Percentiles rank a stretch among this genome's conserved stretches.
These are phyloP conservation scores for Heliconius sara DNA, from an alignment of 2,888 invertebrate species.

Conservation along the genomic window DNA sequence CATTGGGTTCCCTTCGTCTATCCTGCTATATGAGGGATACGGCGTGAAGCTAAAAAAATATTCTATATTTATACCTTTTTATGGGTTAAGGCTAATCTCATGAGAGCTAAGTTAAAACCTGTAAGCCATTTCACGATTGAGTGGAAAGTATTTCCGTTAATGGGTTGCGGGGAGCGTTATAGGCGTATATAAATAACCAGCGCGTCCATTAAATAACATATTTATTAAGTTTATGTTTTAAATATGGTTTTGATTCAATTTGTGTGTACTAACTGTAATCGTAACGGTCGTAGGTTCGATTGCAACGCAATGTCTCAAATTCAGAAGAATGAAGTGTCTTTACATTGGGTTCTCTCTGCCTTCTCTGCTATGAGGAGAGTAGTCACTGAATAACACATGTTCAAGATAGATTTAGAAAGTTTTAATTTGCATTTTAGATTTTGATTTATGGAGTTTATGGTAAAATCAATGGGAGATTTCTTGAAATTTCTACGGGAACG, in stretches of 20 bases:
- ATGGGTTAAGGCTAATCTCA: slow-evolving; percentile 22
- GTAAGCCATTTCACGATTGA: slow-evolving; percentile 27
- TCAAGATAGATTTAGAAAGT: too few relatives aligned
- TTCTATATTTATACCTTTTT: slow-evolving; percentile 4
- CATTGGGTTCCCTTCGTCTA: too few relatives aligned
- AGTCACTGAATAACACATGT: too few relatives aligned
- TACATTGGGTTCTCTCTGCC: too few relatives aligned
- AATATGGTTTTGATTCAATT: neutral
- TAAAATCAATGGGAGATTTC: too few relatives aligned
- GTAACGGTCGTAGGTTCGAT: too few relatives aligned
- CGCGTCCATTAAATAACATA: neutral
- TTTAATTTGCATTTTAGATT: too few relatives aligned
- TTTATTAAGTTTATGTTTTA: neutral
- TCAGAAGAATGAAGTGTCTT: too few relatives aligned
- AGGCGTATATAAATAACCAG: slow-evolving; percentile 5
- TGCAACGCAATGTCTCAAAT: too few relatives aligned
- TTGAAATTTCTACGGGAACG: too few relatives aligned
- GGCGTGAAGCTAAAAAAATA: neutral
- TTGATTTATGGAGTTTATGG: too few relatives aligned
- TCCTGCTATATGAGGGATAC: neutral
- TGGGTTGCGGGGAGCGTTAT: slow-evolving; percentile 12
- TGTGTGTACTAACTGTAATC: neutral
- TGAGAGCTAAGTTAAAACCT: slow-evolving; percentile 22
- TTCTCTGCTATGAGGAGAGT: too few relatives aligned
- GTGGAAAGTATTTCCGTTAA: slow-evolving; percentile 24